A percentile compares a stretch with the other conserved stretches of the same genome.
Conservation (phyloP, 2,797 vertebrate genomes). For the Cygnus olor region DNA sequence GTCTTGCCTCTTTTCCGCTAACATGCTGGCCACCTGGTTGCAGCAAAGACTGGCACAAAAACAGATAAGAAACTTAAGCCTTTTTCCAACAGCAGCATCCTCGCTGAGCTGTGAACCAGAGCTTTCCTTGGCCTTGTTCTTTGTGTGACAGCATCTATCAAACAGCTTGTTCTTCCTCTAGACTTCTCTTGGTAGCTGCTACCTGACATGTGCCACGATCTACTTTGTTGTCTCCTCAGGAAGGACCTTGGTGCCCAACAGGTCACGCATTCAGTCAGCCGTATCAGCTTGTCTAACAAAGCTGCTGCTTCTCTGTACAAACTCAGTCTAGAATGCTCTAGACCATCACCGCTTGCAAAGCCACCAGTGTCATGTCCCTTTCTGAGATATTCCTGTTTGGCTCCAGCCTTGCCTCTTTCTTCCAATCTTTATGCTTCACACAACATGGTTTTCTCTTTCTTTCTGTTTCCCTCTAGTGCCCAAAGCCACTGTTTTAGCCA, state of each 20-base stretch:
- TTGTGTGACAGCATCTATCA: not conserved
- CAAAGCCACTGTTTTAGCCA: not conserved
- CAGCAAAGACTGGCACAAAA: not conserved
- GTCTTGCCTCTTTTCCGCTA: not conserved
- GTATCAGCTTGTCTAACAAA: not conserved
- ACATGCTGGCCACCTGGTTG: not conserved
- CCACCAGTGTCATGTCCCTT: not conserved
- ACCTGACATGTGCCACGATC: not conserved
- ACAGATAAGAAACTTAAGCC: fast-evolving
- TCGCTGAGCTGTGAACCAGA: not conserved
- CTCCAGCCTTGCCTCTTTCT: not conserved
- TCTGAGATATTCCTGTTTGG: not conserved
- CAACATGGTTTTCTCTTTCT: not conserved
- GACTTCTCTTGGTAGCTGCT: not conserved
- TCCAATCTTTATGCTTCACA: not conserved
- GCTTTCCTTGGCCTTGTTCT: fast-evolving
- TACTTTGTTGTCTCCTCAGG: not conserved
- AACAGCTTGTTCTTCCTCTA: not conserved
- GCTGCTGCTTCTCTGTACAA: fast-evolving
- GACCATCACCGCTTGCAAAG: not conserved
- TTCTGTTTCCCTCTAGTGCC: not conserved
- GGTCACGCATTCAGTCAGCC: not conserved
- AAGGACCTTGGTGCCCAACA: not conserved
- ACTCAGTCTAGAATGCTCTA: fast-evolving
- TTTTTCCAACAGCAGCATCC: not conserved